A percentile compares a stretch with the other conserved stretches of the same genome.
phyloP scores from a whole-genome alignment of 2,888 invertebrate species.

The Uloborus plumipes region DNA sequence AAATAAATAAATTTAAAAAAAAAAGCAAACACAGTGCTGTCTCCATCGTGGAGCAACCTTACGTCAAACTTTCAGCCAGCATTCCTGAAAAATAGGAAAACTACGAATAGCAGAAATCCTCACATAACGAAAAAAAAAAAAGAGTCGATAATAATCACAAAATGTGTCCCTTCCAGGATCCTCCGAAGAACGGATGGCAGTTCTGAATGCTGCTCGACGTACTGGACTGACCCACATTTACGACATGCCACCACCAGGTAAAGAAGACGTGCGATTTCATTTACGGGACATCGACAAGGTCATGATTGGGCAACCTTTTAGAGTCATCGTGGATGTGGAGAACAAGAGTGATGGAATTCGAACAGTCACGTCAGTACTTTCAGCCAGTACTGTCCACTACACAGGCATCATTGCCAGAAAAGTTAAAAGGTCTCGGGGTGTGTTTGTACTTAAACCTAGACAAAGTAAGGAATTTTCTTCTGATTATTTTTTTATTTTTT shows the following conservation, averaged over 20 bases:
- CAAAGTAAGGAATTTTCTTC: slow-evolving; percentile 72
- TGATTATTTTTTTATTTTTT: too few relatives aligned
- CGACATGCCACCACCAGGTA: slow-evolving; percentile 70
- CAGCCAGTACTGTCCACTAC: slow-evolving; percentile 81
- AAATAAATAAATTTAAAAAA: too few relatives aligned
- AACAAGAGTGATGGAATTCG: slow-evolving; percentile 77
- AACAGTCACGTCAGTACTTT: slow-evolving; percentile 77
- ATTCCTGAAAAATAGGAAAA: too few relatives aligned
- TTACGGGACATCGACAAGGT: slow-evolving; percentile 79
- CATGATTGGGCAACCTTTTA: slow-evolving; percentile 79
- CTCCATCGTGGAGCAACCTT: too few relatives aligned
- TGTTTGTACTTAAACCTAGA: slow-evolving; percentile 77
- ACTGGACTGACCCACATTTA: slow-evolving; percentile 67
- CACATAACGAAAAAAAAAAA: too few relatives aligned
- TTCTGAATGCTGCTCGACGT: slow-evolving; percentile 81
- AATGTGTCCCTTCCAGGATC: slow-evolving; percentile 73
- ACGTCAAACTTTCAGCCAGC: too few relatives aligned
- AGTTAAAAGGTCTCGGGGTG: slow-evolving; percentile 80
- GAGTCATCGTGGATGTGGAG: slow-evolving; percentile 79
- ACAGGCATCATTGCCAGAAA: slow-evolving; percentile 81
- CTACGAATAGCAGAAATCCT: too few relatives aligned
- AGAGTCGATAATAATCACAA: neutral
- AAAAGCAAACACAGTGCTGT: too few relatives aligned
- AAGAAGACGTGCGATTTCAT: slow-evolving; percentile 71
- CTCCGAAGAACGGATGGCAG: slow-evolving; percentile 80